A percentile compares a stretch with the other conserved stretches of the same genome.
Evolutionary conservation across 2,888 invertebrate species (phyloP).

Genomic region (Hypena proboscidalis): DNA sequence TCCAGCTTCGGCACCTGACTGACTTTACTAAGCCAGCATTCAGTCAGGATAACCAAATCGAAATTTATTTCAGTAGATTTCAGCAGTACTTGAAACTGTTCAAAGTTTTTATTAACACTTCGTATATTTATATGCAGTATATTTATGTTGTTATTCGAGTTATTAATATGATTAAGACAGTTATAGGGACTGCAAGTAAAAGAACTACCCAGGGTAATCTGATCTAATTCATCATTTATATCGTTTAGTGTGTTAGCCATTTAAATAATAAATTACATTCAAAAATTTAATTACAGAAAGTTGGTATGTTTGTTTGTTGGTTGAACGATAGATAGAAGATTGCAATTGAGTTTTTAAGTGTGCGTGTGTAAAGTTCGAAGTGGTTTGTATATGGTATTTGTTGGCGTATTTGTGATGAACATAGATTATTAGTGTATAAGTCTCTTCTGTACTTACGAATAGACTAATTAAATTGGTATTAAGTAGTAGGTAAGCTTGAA

Average conservation of each 20-base stretch:
- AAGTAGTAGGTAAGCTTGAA: too few species aligned
- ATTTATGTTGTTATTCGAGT: neutral
- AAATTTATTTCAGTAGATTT: too few species aligned
- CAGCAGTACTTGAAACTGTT: neutral
- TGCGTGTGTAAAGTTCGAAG: too few species aligned
- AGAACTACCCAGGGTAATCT: neutral
- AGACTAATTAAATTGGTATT: too few species aligned
- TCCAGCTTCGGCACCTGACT: neutral
- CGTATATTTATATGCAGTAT: conserved; percentile 1
- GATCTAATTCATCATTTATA: conserved; percentile 2
- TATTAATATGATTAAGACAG: neutral
- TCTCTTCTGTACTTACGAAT: too few species aligned
- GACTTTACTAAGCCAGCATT: conserved; percentile 10
- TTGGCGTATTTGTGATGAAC: too few species aligned
- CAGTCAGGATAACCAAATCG: conserved; percentile 1
- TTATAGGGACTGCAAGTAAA: neutral
- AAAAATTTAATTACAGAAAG: too few species aligned
- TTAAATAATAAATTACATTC: neutral
- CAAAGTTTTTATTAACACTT: neutral
- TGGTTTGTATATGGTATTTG: too few species aligned
- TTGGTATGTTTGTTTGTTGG: too few species aligned
- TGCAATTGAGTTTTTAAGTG: too few species aligned
- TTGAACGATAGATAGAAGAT: too few species aligned
- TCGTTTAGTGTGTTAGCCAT: conserved; percentile 6
- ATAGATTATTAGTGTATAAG: too few species aligned